phyloP scores from a whole-genome alignment of 2,888 invertebrate species.

The Diachrysia chrysitis region DNA sequence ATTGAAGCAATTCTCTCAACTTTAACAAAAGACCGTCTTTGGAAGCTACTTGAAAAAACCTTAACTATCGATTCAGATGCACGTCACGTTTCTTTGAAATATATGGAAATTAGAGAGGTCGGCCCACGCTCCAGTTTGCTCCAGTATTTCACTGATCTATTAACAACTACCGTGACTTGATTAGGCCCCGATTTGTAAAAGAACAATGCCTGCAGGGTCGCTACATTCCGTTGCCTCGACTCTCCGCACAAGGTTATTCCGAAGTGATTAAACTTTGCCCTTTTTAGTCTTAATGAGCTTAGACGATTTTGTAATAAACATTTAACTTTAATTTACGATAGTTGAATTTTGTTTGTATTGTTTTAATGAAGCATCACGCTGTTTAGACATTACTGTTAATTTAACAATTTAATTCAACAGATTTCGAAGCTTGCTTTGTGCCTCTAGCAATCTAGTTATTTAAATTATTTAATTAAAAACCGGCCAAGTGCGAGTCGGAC shows the following conservation, averaged over 20 bases:
- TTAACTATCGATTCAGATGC: slow-evolving; percentile 47
- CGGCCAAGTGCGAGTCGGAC: too few species aligned
- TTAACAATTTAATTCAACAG: too few species aligned
- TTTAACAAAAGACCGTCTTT: slow-evolving; percentile 19
- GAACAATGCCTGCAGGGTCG: slow-evolving; percentile 43
- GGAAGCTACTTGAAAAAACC: slow-evolving; percentile 45
- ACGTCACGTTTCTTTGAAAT: slow-evolving; percentile 68
- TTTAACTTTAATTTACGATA: slow-evolving; percentile 41
- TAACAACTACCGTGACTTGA: slow-evolving; percentile 60
- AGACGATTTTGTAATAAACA: slow-evolving; percentile 53
- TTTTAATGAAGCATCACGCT: slow-evolving; percentile 29
- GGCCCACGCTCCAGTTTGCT: slow-evolving; percentile 60
- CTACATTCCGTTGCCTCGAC: slow-evolving; percentile 24
- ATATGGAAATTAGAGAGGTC: slow-evolving; percentile 76
- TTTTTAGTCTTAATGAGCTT: slow-evolving; percentile 53
- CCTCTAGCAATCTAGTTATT: not conserved
- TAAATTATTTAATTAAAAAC: not conserved
- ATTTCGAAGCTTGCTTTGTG: slow-evolving; percentile 12
- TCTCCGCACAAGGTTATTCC: slow-evolving; percentile 40
- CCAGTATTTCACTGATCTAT: slow-evolving; percentile 78
- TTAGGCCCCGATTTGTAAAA: slow-evolving; percentile 55
- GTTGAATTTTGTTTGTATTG: slow-evolving; percentile 42
- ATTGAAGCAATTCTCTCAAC: slow-evolving; percentile 29
- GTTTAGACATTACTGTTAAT: slow-evolving; percentile 21
- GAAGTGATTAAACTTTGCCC: slow-evolving; percentile 59